Evolutionary conservation across 2,888 invertebrate genomes (phyloP), one percentile per base, ranked within the genome.

Genomic region (Chaitophorus viminalis): DNA sequence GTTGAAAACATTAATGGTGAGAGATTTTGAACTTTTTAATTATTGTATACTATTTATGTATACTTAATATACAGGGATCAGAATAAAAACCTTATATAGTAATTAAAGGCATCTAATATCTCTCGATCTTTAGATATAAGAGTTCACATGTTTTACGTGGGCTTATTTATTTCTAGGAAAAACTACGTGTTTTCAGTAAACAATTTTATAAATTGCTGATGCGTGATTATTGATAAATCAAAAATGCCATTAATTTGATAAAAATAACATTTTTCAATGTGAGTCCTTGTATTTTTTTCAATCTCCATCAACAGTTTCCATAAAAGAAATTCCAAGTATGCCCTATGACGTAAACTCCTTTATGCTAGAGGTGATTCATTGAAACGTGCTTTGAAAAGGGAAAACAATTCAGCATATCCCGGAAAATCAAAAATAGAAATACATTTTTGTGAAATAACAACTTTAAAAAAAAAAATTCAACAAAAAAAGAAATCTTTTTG

Each of bases 361-460:
- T 46, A 39, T 0, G 25, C 33, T 60, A 54, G 14, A 54, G 33
- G 8, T 18, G 33, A 78, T 78, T 54, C 33, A 54, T 60, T 33
- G 54, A 78, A 33, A 54, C 31, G 25, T 78, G 25, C 9, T 11
- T 21, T 33, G 0, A 1, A 33, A 33, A 54, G 3, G 14, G 54
- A 18, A n/a, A 78, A 76, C 54, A 33, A 78, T 78, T 60, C 54
- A 78, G 54, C 54, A 60, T 54, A 78, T 78, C 25, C 54, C 33
- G 33, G 54, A 78, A 60, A 60, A 11, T 54, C 33, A 78, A 54
- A 60, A 60, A 78, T 60, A 78, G 54, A 78, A 78, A 11, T 60
- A 60, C 33, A 60, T 60, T 31, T 46, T 78, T 78, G 8, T 78
- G 6, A 78, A 78, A 14, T 54, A 78, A 78, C 78, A 78, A 54